Conservation (phyloP, 2,888 invertebrate genomes). For the Drosophila atripex region DNA sequence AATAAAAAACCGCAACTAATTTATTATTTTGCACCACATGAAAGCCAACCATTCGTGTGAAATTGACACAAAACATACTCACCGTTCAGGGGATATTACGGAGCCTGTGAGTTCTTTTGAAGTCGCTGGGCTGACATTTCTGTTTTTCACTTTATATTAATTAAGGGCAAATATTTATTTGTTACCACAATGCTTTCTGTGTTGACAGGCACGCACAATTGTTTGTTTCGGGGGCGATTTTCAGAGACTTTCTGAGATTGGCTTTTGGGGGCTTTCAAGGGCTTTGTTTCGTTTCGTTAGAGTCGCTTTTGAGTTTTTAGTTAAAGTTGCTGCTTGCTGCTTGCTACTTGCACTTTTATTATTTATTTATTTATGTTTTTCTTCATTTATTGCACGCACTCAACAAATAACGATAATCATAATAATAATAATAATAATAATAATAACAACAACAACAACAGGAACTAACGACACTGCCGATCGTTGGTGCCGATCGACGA, state of each 20-base stretch:
- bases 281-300: conserved; percentile 41
- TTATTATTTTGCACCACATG: neutral
- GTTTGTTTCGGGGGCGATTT: conserved; percentile 7
- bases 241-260: conserved; percentile 15
- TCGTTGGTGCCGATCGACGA: conserved; percentile 63
- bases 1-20: neutral
- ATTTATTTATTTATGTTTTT: neutral
- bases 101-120: conserved; percentile 1
- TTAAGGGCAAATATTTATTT: conserved; percentile 36
- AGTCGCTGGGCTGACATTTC: conserved; percentile 41
- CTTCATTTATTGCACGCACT: conserved; percentile 4
- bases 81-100: conserved; percentile 21
- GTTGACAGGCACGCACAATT: conserved; percentile 27
- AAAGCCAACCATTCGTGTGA: neutral
- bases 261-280: conserved; percentile 6
- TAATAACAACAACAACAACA: conserved; percentile 44
- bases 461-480: conserved; percentile 35
- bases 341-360: neutral
- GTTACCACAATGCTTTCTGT: conserved; percentile 18
- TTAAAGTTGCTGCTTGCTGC: conserved; percentile 7
- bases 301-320: conserved; percentile 28
- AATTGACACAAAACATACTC: neutral
- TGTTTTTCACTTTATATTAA: conserved; percentile 17
- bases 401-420: conserved; percentile 19
- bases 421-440: conserved; percentile 12